Conservation (phyloP, 2,888 invertebrate genomes). For the Microdon myrmicae region DNA sequence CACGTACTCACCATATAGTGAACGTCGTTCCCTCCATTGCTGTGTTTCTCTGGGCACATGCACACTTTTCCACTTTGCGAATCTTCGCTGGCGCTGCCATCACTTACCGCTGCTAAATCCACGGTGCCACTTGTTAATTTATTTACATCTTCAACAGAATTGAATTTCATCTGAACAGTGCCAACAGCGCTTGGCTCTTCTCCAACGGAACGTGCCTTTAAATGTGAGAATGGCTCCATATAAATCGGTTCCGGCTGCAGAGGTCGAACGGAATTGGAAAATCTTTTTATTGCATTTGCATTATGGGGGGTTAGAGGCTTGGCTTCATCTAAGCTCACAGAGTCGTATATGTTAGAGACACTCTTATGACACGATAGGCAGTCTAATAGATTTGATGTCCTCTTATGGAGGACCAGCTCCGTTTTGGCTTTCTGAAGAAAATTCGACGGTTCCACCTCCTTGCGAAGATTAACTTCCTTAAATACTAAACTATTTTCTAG, state of each 20-base stretch:
- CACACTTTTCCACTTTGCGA: slow-evolving; percentile 40
- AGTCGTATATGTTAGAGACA: slow-evolving; percentile 52
- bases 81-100: slow-evolving; percentile 39
- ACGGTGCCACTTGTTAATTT: slow-evolving; percentile 20
- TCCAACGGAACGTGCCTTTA: slow-evolving; percentile 39
- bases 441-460: slow-evolving; percentile 10
- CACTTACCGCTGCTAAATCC: slow-evolving; percentile 24
- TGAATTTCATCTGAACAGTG: slow-evolving; percentile 50
- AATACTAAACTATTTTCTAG: slow-evolving; percentile 56
- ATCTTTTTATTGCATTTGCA: slow-evolving; percentile 26
- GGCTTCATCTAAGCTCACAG: slow-evolving; percentile 45
- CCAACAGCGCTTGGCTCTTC: slow-evolving; percentile 34
- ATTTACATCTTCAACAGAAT: slow-evolving; percentile 39
- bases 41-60: slow-evolving; percentile 53
- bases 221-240: slow-evolving; percentile 57
- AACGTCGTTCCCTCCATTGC: slow-evolving; percentile 50
- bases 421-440: slow-evolving; percentile 54
- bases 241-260: slow-evolving; percentile 54
- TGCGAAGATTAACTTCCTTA: slow-evolving; percentile 25
- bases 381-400: slow-evolving; percentile 51
- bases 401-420: slow-evolving; percentile 50
- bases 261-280: slow-evolving; percentile 29
- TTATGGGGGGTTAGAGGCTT: slow-evolving; percentile 44
- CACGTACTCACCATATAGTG: slow-evolving; percentile 56
- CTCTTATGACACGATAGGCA: slow-evolving; percentile 54